Percentiles rank a stretch among this genome's conserved stretches.
phyloP scores from a whole-genome alignment of 1,140 invertebrate genomes.

The Rhyacophila brunnea region DNA sequence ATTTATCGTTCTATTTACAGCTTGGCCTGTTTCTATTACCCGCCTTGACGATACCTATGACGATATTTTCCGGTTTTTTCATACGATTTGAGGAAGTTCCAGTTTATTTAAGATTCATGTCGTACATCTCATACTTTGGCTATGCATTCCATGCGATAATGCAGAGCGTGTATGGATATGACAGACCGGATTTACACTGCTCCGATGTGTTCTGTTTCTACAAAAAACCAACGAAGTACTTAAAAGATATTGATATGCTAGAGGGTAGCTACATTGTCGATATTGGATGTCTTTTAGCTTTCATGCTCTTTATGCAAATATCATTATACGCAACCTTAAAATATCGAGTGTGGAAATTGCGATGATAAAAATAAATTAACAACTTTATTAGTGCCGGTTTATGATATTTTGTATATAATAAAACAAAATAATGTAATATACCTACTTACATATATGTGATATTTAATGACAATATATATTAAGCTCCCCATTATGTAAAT shows the following conservation, averaged over 20 bases:
- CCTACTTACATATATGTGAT: too few relatives aligned
- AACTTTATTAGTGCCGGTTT: too few relatives aligned
- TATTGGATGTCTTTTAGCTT: conserved; percentile 73
- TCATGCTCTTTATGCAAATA: conserved; percentile 47
- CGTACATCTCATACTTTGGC: conserved; percentile 74
- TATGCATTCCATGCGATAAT: conserved; percentile 79
- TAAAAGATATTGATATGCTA: conserved; percentile 50
- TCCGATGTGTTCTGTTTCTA: conserved; percentile 49
- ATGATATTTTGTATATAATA: too few relatives aligned
- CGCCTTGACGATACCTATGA: conserved; percentile 76
- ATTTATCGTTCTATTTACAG: conserved; percentile 53
- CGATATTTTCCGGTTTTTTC: conserved; percentile 84
- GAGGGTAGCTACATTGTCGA: conserved; percentile 63
- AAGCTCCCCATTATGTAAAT: too few relatives aligned
- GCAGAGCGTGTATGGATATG: conserved; percentile 71
- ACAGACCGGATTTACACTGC: conserved; percentile 59
- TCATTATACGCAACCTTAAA: conserved; percentile 43
- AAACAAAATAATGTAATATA: too few relatives aligned
- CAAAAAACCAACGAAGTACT: conserved; percentile 45
- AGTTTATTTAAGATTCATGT: conserved; percentile 67
- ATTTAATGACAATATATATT: too few relatives aligned
- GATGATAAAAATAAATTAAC: not conserved
- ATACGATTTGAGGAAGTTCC: conserved; percentile 76
- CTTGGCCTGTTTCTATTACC: conserved; percentile 81
- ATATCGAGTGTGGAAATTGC: conserved; percentile 42